phyloP scores from a whole-genome alignment of 2,797 vertebrate species.

The Falco novaeseelandiae region DNA sequence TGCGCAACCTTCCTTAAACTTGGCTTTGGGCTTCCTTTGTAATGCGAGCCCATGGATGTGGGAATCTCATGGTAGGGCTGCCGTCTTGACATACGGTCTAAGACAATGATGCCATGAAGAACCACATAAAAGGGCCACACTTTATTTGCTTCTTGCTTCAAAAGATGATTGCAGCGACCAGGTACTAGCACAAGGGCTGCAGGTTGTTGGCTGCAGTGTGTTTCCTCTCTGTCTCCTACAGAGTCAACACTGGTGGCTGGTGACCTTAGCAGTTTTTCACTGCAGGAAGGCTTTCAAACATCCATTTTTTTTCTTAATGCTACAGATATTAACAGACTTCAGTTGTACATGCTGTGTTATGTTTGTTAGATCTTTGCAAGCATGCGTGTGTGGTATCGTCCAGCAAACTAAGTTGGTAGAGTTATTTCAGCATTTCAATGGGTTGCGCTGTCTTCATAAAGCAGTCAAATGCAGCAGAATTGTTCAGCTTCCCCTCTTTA shows the following conservation, averaged over 20 bases:
- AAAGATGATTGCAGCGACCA: background rate
- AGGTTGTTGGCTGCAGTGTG: background rate
- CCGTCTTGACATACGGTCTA: background rate
- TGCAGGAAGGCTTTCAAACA: background rate
- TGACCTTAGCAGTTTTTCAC: background rate
- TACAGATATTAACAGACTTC: background rate
- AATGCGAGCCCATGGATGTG: background rate
- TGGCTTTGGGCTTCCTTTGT: background rate
- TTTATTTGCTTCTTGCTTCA: background rate
- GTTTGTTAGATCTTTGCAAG: background rate
- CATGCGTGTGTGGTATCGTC: fast-evolving
- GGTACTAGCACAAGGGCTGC: background rate
- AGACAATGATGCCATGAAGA: background rate
- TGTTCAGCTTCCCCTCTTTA: background rate
- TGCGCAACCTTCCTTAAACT: background rate
- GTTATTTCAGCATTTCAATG: background rate
- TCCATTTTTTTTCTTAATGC: background rate
- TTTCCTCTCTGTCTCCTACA: background rate
- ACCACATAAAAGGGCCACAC: background rate
- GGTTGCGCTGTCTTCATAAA: background rate
- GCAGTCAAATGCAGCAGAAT: background rate
- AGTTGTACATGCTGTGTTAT: background rate
- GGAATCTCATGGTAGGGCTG: background rate
- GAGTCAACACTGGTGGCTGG: background rate
- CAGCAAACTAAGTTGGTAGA: background rate